phyloP scores from a whole-genome alignment of 2,113 vertebrate genomes.

The Pogona vitticeps region DNA sequence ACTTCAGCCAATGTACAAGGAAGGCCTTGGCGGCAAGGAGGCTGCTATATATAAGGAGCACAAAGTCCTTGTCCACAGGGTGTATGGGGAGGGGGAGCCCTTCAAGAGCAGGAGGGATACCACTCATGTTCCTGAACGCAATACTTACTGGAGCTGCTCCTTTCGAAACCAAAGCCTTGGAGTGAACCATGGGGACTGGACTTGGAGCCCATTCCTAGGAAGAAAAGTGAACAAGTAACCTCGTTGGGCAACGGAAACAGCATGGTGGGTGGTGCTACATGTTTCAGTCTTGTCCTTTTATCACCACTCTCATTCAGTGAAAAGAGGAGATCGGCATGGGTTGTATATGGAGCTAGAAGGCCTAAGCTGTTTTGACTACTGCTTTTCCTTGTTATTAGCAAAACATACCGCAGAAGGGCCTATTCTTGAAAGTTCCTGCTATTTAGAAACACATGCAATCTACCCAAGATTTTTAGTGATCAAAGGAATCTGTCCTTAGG shows the following conservation, averaged over 20 bases:
- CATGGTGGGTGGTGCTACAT: background rate
- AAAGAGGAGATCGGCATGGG: background rate
- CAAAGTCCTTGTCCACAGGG: background rate
- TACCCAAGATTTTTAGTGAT: background rate
- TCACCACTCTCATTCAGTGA: background rate
- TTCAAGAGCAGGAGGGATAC: background rate
- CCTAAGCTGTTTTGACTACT: background rate
- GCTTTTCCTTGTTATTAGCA: background rate
- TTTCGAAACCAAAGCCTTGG: conserved; percentile 92
- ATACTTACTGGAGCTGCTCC: conserved; percentile 72
- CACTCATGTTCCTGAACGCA: fast-evolving
- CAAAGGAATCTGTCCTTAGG: background rate
- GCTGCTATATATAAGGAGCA: background rate
- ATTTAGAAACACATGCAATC: background rate
- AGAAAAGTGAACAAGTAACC: background rate
- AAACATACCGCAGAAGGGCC: background rate
- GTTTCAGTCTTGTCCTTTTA: background rate
- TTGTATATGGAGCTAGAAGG: background rate
- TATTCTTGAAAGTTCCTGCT: background rate
- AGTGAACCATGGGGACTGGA: conserved; percentile 74
- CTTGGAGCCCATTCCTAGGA: conserved; percentile 88
- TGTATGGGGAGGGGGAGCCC: fast-evolving
- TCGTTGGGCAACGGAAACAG: background rate
- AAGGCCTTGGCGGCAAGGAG: background rate
- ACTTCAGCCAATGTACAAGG: too few relatives aligned